Base-by-base conservation (phyloP, 2,113 vertebrate genomes). In the Tragelaphus buxtoni region DNA sequence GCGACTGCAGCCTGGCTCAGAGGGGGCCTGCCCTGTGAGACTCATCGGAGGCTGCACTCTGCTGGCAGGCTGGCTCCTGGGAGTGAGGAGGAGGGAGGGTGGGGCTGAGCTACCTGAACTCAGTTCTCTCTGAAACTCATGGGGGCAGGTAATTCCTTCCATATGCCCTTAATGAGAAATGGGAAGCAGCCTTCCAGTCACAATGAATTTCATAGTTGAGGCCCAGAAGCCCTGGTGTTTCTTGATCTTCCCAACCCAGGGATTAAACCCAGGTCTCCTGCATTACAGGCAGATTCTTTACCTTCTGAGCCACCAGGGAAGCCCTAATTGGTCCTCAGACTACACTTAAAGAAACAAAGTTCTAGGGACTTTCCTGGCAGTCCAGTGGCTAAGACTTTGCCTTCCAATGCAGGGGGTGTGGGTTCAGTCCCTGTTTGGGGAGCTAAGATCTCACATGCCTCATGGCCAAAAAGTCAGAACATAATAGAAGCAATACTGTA, bases 1-100 rank as follows among this genome's bases (percentile, higher is more conserved):
- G 35, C 1, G 9, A 30, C 35, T 6, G 12, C 2, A 8, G 24
- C 55, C 47, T 90, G 4, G 0, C 18, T 9, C 17, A 26, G 32
- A 55, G 32, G 58, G 18, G 4, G 0, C 28, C 53, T 47, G 11
- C 45, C 35, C 18, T 16, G 2, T 24, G 4, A n/a, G 74, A 86
- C 14, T 13, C 26, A 5, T 12, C 35, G 0, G 6, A 20, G 2
- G 9, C 12, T 9, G 8, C 47, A 7, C 14, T 14, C 58, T 81
- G 28, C 39, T 24, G 53, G 13, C 32, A 16, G 11, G 7, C 30
- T n/a, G 55, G 13, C n/a, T n/a, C 55, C 56, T 9, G 12, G 42
- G 74, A 83, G 60, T 35, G 26, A 35, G 16, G 9, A 1, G 12
- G 26, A n/a, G 2, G 60, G 56, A 35, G 1, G 20, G 20, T 3